Evolutionary conservation across 2,797 vertebrate species (phyloP), one percentile per base, ranked within the genome.

Genomic region (Picus viridis): DNA sequence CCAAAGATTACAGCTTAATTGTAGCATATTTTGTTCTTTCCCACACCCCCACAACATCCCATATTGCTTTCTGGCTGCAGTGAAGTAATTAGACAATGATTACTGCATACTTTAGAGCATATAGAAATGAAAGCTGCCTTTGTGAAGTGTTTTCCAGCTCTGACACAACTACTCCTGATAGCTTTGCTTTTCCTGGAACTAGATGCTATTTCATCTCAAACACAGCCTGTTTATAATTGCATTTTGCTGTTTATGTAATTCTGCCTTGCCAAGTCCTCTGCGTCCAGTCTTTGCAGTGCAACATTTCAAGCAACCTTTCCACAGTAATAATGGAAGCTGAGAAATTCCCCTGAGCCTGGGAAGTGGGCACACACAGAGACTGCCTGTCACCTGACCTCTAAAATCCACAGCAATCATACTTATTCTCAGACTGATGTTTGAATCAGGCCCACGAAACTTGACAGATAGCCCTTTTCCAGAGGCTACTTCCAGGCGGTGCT

Each of bases 1-100:
- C 82, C 92, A 97, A 96, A 96, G 89, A 95, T 89, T 96, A 93
- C 89, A 89, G 88, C 74, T 90, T 95, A 95, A 96, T 90, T 95
- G 94, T 67, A 70, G 79, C 85, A 72, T 75, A 93, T 85, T 85
- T 53, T 82, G 82, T 73, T 93, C 79, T 92, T 94, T 96, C 94
- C 89, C 95, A 95, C 93, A 93, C 87, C 94, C 92, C 89, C 95
- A 78, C 92, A 93, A 70, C 57, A 83, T 73, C 88, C 90, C 84
- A 73, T 79, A 88, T 91, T 93, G 82, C 93, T 89, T 92, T 88
- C 83, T 93, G 90, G 84, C 84, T 89, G 90, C 82, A 67, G 49
- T 51, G 84, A 90, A 45, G 82, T 70, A 94, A 95, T 96, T 93
- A 94, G 86, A 83, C 63, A 61, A 81, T 0, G 9, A 95, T 94